Evolutionary conservation across 2,797 vertebrate species (phyloP).

Genomic region (Artibeus jamaicensis): DNA sequence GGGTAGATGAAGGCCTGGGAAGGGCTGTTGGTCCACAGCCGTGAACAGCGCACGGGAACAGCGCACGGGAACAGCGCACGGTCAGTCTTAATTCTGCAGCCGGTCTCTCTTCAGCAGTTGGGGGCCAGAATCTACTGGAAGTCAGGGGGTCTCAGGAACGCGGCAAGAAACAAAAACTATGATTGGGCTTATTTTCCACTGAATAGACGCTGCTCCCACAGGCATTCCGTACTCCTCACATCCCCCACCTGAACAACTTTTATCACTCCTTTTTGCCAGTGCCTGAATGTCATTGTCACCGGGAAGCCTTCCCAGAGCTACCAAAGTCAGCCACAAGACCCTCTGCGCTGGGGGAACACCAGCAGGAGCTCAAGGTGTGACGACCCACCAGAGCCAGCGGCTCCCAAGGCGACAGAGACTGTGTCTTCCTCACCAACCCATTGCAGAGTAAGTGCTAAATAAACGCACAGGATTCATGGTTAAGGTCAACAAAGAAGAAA

Average conservation of each 20-base stretch:
- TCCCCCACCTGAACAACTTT: constrained; percentile 27
- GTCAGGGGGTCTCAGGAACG: not conserved
- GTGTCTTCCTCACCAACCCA: not conserved
- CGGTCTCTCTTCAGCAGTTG: not conserved
- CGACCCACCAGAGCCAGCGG: not conserved
- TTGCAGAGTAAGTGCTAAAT: not conserved
- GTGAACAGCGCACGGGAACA: not conserved
- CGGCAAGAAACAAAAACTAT: not conserved
- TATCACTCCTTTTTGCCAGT: not conserved
- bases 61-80: not conserved
- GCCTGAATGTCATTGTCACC: not conserved
- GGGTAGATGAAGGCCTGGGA: not conserved
- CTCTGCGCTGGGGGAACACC: not conserved
- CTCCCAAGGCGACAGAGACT: not conserved
- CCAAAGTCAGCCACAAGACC: not conserved
- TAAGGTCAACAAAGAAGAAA: constrained; percentile 15
- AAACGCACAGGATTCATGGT: not conserved
- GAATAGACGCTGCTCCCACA: not conserved
- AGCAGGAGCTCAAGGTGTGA: not conserved
- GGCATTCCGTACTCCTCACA: not conserved
- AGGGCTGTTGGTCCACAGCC: not conserved
- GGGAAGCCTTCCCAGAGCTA: not conserved
- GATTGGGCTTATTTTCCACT: not conserved
- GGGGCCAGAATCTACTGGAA: not conserved
- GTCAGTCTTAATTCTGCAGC: not conserved